Evolutionary conservation across 2,797 vertebrate species (phyloP), one percentile per base, ranked within the genome.

Genomic region (Echeneis naucrates): DNA sequence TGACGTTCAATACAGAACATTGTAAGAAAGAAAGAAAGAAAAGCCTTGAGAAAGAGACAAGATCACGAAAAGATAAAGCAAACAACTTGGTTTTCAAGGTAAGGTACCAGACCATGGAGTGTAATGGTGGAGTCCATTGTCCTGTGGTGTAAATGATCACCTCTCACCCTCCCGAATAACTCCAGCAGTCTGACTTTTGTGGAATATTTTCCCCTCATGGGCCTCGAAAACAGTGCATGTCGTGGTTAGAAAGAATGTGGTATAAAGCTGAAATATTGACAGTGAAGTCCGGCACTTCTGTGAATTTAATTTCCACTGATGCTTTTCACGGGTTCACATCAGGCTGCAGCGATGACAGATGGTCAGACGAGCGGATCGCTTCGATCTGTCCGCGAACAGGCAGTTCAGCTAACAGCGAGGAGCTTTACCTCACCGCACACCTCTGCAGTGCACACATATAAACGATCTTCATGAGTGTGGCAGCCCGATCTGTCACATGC

Each of bases 1-100:
- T 72, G 81, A 83, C 74, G 52, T 54, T 44, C 19, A 16, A 67
- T 58, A 33, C 45, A 27, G 75, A 80, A 72, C 51, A 26, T 35
- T 48, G 61, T 47, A 38, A 77, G 55, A 71, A 44, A 66, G 24
- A 14, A 33, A 48, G n/a, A 30, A 30, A 30, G 48, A 65, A 54
- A 75, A 56, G 32, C 66, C 84, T 80, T 81, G 84, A 81, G 60
- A 74, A 67, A 54, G 54, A 81, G 64, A 77, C 64, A 17, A 62
- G 50, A 69, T 71, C 61, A 32, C 16, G 48, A 78, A 67, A 77
- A 83, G 73, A 83, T 60, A 55, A 71, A 72, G 75, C 55, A 83
- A 82, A 68, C 0, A 24, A 60, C 67, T 84, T 14, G n/a, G 53
- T 72, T 70, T 73, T 85, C 82, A 86, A 91, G 85, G 84, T 67